Base-by-base conservation (phyloP, 2,113 vertebrate genomes). In the Cochlearius cochlearius region DNA sequence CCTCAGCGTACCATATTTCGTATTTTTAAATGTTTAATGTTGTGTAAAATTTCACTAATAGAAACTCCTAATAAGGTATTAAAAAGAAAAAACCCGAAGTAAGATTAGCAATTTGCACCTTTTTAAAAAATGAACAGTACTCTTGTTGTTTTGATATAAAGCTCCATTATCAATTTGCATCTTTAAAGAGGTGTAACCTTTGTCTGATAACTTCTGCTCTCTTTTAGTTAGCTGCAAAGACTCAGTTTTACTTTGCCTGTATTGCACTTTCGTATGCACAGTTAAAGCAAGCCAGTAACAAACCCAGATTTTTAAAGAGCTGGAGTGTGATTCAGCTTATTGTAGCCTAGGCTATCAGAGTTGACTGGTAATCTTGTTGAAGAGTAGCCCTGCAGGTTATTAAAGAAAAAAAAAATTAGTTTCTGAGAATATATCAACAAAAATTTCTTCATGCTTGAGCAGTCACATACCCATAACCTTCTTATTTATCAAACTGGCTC, bases 101-200 rank as follows among this genome's bases (percentile, higher is more conserved):
- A 97, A 97, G 94, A 97, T 97, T 95, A 97, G 74, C 87, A 98
- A 97, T 98, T 98, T 97, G 63, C 96, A 98, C 96, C 96, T 98
- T 97, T 96, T 80, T 3, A 97, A 98, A 98, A 98, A 98, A 96
- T 94, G 96, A 98, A 96, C 94, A 96, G 92, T 94, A n/a, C 74
- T 97, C 84, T 96, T 81, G 89, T 97, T 98, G 97, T 97, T 98
- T 98, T 98, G 95, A 97, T 97, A 95, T 94, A 86, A 80, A 97
- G 80, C 94, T 96, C 86, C 49, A 84, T 95, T 96, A 96, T 90
- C 78, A 96, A 97, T 98, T 98, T 98, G 90, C 96, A 95, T 98
- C 94, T 97, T 96, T 98, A 97, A 97, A 97, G 94, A 98, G 96
- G 93, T 96, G 91, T 90, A 95, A 97, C 95, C 91, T 98, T 97